A percentile compares a stretch with the other conserved stretches of the same genome.
These are phyloP conservation scores for Pterobdella sp. DNA, from an alignment of 2,888 invertebrate species.

Conservation along the genomic window DNA sequence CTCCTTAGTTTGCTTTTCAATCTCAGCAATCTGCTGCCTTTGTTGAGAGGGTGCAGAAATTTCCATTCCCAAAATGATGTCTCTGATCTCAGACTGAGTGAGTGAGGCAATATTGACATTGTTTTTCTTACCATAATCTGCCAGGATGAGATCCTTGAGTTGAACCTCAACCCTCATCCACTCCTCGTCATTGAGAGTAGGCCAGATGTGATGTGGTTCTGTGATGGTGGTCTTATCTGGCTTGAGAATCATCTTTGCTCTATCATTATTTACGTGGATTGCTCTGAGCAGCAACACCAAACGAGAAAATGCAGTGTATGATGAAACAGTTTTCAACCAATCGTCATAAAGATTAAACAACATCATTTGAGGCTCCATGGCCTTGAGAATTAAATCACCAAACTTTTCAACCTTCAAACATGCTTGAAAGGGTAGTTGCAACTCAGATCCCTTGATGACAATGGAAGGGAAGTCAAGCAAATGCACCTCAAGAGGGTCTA, in stretches of 20 bases:
- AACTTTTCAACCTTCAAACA: slow-evolving; percentile 74
- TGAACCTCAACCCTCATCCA: slow-evolving; percentile 98
- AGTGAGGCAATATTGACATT: slow-evolving; percentile 97
- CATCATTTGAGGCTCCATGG: slow-evolving; percentile 99
- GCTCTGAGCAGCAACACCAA: slow-evolving; percentile 91
- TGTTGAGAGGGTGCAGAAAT: slow-evolving; percentile 98
- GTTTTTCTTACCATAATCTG: slow-evolving; percentile 99
- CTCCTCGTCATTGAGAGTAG: slow-evolving; percentile 89
- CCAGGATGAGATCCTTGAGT: slow-evolving; percentile 91
- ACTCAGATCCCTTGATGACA: slow-evolving; percentile 96
- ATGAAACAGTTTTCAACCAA: slow-evolving; percentile 97
- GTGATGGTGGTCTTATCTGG: slow-evolving; percentile 98
- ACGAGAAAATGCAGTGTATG: slow-evolving; percentile 96
- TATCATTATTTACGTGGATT: slow-evolving; percentile 94
- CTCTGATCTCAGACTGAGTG: slow-evolving; percentile 97
- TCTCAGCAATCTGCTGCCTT: slow-evolving; percentile 97
- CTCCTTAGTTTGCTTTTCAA: slow-evolving; percentile 98
- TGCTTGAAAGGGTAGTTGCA: slow-evolving; percentile 82
- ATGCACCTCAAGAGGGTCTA: slow-evolving; percentile 97
- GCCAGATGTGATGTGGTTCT: slow-evolving; percentile 99
- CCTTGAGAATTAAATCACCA: slow-evolving; percentile 94
- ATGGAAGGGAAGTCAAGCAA: slow-evolving; percentile 99
- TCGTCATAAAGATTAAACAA: slow-evolving; percentile 98
- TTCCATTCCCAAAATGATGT: slow-evolving; percentile 98
- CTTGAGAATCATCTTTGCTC: slow-evolving; percentile 94